Evolutionary conservation across 2,888 invertebrate species (phyloP).

Genomic region (Hydroisotoma schaefferi): DNA sequence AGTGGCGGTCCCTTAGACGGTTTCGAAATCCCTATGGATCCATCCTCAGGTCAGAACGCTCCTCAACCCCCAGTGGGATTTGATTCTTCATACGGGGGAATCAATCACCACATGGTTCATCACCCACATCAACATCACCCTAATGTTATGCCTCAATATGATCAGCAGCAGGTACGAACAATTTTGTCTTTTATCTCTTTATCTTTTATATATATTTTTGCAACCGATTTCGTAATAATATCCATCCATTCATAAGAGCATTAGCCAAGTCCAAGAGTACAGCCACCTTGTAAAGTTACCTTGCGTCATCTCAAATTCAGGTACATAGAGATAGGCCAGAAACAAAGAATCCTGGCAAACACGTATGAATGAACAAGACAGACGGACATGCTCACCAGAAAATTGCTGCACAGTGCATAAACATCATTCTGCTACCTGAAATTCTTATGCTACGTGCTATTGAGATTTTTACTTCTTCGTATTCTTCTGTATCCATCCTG

Average conservation of each 20-base stretch:
- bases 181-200: too few species aligned
- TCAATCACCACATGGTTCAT: conserved; percentile 45
- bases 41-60: conserved; percentile 30
- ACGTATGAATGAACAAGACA: too few species aligned
- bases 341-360: too few species aligned
- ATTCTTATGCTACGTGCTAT: too few species aligned
- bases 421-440: too few species aligned
- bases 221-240: background rate
- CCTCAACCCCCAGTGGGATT: conserved; percentile 25
- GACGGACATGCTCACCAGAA: too few species aligned
- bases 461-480: too few species aligned
- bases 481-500: too few species aligned
- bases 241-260: background rate
- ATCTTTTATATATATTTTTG: background rate
- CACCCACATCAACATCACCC: conserved; percentile 39
- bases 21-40: conserved; percentile 44
- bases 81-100: conserved; percentile 41
- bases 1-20: conserved; percentile 31
- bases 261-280: background rate
- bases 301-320: too few species aligned
- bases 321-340: too few species aligned
- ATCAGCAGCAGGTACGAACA: conserved; percentile 45
- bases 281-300: background rate
- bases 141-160: conserved; percentile 44
- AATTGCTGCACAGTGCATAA: too few species aligned